Evolutionary conservation across 2,113 vertebrate species (phyloP).

Genomic region (Coturnix japonica): DNA sequence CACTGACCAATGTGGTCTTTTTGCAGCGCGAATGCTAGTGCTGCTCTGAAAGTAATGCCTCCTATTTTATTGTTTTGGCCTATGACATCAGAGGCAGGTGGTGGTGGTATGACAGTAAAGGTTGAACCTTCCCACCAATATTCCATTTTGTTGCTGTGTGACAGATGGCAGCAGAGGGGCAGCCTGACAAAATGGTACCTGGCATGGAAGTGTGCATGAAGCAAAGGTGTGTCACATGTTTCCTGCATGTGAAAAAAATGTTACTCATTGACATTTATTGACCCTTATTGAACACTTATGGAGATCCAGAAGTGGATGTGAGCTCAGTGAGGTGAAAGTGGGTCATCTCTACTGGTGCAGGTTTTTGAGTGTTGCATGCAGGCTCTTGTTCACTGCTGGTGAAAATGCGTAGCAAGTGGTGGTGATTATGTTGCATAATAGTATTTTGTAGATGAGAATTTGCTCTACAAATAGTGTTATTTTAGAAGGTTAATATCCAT

Average conservation of each 20-base stretch:
- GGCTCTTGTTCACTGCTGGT: too few species aligned
- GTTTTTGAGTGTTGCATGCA: too few species aligned
- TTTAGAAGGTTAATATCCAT: background rate
- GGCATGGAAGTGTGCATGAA: background rate
- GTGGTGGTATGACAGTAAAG: background rate
- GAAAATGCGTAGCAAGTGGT: too few species aligned
- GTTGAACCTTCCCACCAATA: background rate
- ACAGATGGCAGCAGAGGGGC: background rate
- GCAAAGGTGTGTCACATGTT: background rate
- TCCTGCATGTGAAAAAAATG: background rate
- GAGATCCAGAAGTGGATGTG: too few species aligned
- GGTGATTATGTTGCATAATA: too few species aligned
- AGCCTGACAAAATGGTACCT: background rate
- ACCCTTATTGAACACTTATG: too few species aligned
- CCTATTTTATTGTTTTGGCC: background rate
- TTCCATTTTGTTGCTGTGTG: background rate
- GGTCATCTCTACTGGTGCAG: too few species aligned
- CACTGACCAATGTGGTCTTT: accelerated
- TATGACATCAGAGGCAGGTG: background rate
- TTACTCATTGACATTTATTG: too few species aligned
- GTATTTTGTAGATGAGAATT: too few species aligned
- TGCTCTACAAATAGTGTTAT: background rate
- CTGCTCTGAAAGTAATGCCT: background rate
- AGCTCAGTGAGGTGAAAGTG: too few species aligned
- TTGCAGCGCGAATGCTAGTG: background rate